These are phyloP conservation scores for Zapus hudsonius DNA, from an alignment of 2,113 vertebrate genomes.

Conservation along the genomic window DNA sequence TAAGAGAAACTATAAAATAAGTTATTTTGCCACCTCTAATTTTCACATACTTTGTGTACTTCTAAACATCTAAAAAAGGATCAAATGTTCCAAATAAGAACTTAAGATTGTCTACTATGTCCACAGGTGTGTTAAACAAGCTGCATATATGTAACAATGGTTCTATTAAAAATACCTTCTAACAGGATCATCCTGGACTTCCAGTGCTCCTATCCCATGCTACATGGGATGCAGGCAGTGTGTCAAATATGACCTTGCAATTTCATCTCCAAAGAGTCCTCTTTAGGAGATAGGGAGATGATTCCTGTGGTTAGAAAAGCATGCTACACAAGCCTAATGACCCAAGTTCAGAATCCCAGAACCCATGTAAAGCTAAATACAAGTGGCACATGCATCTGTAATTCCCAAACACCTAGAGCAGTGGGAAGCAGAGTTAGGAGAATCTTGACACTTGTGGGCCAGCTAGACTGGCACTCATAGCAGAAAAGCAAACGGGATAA, in stretches of 20 bases:
- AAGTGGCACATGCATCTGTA: no score
- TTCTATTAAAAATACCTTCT: constrained; percentile 54
- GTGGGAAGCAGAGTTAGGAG: no score
- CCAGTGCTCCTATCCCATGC: background rate
- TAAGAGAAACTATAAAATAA: constrained; percentile 24
- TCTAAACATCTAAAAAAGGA: constrained; percentile 48
- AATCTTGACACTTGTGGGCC: no score
- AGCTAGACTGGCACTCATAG: no score
- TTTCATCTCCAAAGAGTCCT: constrained; percentile 23
- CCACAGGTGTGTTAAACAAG: constrained; percentile 65
- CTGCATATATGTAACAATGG: constrained; percentile 49
- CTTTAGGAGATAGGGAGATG: constrained; percentile 15
- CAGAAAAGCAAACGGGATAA: no score
- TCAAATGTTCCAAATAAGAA: constrained; percentile 69
- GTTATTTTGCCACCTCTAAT: constrained; percentile 30
- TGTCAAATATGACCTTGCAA: background rate
- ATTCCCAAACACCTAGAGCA: no score
- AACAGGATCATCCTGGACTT: background rate
- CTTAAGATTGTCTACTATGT: constrained; percentile 50
- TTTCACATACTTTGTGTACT: constrained; percentile 38
- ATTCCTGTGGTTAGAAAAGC: no score
- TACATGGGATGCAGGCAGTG: no score
- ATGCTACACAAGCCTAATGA: no score
- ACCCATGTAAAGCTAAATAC: no score
- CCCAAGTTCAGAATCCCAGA: no score